phyloP scores from a whole-genome alignment of 2,888 invertebrate species.

The Notodonta ziczac region DNA sequence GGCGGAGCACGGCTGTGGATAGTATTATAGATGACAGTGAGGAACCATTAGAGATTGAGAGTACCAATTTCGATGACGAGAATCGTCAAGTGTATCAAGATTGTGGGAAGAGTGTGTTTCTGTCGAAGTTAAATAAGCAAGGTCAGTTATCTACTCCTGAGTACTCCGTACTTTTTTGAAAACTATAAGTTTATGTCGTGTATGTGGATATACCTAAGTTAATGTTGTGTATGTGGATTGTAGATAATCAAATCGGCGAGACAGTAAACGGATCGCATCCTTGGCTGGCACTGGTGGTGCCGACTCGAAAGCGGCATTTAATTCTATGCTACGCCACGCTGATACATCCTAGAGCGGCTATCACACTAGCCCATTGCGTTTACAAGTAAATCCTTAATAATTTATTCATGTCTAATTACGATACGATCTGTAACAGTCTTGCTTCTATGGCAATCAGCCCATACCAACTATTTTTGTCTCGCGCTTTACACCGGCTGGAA shows the following conservation, averaged over 20 bases:
- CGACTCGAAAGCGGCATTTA: conserved; percentile 55
- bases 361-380: conserved; percentile 71
- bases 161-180: neutral
- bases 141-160: conserved; percentile 10
- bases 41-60: conserved; percentile 41
- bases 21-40: conserved; percentile 43
- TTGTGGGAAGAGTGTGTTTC: conserved; percentile 57
- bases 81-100: conserved; percentile 52
- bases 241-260: conserved; percentile 54
- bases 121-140: conserved; percentile 14
- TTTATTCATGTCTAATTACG: too few species aligned
- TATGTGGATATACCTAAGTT: conserved; percentile 3
- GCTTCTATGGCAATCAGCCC: too few species aligned
- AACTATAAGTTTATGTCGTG: too few species aligned
- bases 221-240: neutral
- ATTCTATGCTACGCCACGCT: conserved; percentile 73
- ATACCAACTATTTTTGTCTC: too few species aligned
- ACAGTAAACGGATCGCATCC: conserved; percentile 62
- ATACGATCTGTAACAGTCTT: too few species aligned
- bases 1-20: conserved; percentile 52
- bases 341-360: conserved; percentile 68
- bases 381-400: conserved; percentile 52
- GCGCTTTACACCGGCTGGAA: too few species aligned
- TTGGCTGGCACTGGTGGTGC: conserved; percentile 67
- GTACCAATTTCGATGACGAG: conserved; percentile 35